Evolutionary conservation across 2,797 vertebrate genomes (phyloP).

Genomic region (Dipus sagitta): DNA sequence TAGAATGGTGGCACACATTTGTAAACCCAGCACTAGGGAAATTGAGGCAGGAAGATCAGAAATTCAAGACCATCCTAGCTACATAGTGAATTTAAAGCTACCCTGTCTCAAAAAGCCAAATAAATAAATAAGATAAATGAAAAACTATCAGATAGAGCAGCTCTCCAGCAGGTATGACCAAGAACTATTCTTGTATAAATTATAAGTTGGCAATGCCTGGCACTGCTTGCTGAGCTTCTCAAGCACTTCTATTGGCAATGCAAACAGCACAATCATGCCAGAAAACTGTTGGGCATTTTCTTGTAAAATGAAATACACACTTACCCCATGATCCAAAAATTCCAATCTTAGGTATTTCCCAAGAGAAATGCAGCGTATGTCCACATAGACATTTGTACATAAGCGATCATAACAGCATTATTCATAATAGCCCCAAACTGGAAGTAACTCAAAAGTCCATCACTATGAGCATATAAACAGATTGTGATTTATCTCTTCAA

Average conservation of each 20-base stretch:
- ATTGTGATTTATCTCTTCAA: not conserved
- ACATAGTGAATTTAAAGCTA: too few relatives aligned
- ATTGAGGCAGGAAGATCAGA: too few relatives aligned
- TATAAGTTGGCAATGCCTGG: not conserved
- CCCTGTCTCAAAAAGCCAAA: too few relatives aligned
- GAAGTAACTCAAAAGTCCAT: not conserved
- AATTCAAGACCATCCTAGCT: too few relatives aligned
- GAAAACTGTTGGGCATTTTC: not conserved
- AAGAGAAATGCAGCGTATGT: not conserved
- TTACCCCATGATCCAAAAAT: not conserved
- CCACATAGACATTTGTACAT: not conserved
- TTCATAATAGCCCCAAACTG: not conserved
- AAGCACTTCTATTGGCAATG: not conserved
- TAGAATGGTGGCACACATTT: too few relatives aligned
- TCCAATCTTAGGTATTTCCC: not conserved
- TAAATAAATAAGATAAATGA: too few relatives aligned
- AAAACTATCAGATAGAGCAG: too few relatives aligned
- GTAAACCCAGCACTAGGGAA: too few relatives aligned
- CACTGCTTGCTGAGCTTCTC: not conserved
- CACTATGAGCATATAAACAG: not conserved
- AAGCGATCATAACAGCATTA: not conserved
- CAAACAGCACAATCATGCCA: not conserved
- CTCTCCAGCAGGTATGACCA: too few relatives aligned
- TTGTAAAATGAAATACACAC: not conserved
- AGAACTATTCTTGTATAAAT: too few relatives aligned